phyloP scores from a whole-genome alignment of 23 tunicate genomes.

The Corella eumyota region DNA sequence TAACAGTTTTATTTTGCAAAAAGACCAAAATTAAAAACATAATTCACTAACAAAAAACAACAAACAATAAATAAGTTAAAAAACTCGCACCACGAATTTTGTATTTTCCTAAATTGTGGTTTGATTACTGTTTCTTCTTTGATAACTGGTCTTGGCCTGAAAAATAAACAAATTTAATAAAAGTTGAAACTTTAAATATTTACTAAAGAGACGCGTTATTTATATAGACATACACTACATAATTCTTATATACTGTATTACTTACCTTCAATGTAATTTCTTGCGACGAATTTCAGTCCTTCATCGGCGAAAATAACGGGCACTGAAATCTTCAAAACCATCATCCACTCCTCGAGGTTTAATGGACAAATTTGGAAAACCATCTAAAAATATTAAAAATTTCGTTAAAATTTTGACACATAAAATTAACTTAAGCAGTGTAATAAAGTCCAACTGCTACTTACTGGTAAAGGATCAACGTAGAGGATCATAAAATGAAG shows the following conservation, averaged over 20 bases:
- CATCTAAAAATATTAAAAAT: constrained; percentile 31
- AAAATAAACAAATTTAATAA: no score
- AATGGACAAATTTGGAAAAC: constrained; percentile 99
- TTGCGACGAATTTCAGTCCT: constrained; percentile 82
- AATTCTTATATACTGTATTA: not conserved
- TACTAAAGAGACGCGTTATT: no score
- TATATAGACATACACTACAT: no score
- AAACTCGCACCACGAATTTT: no score
- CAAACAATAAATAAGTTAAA: no score
- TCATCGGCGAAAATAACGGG: constrained; percentile 92
- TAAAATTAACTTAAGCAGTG: not conserved
- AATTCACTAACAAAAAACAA: no score
- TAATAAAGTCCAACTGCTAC: not conserved
- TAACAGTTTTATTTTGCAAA: no score
- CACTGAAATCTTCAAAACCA: constrained; percentile 91
- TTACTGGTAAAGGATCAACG: constrained; percentile 94
- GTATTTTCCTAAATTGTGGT: no score
- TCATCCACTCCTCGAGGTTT: constrained; percentile 82
- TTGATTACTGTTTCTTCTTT: no score
- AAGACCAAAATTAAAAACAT: no score
- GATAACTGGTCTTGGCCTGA: no score
- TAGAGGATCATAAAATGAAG: constrained; percentile 95
- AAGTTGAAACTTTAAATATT: no score
- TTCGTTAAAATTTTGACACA: not conserved
- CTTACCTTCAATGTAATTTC: constrained; percentile 87